Evolutionary conservation across 2,113 vertebrate genomes (phyloP).

Genomic region (Axis porcinus): DNA sequence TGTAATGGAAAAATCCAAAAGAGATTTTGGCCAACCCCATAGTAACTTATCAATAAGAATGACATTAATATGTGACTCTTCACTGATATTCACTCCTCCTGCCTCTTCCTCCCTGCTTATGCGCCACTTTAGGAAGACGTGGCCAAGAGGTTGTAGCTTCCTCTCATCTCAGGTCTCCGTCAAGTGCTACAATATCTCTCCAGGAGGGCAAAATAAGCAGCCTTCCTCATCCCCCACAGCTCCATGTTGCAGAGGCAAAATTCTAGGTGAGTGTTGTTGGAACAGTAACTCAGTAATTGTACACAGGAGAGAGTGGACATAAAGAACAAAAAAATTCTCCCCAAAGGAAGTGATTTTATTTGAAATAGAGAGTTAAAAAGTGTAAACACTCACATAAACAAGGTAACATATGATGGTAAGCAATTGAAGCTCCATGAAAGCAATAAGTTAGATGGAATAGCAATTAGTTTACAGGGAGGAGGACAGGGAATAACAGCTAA

Average conservation of each 20-base stretch:
- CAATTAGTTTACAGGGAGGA: background rate
- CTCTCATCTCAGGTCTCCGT: background rate
- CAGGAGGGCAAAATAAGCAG: background rate
- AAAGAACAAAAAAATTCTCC: background rate
- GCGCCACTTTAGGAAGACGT: background rate
- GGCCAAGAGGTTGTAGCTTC: background rate
- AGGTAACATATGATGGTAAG: background rate
- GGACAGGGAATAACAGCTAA: background rate
- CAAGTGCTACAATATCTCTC: background rate
- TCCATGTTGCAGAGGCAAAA: background rate
- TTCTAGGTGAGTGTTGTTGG: background rate
- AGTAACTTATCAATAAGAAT: background rate
- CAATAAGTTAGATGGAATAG: background rate
- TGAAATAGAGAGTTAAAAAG: background rate
- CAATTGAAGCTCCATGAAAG: background rate
- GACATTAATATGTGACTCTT: background rate
- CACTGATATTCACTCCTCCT: accelerated
- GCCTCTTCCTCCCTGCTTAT: background rate
- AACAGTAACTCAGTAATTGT: background rate
- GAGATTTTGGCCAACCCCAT: background rate
- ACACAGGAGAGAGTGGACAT: background rate
- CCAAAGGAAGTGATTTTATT: background rate
- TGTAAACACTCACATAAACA: background rate
- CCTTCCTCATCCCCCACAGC: background rate
- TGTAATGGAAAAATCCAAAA: background rate